phyloP scores from a whole-genome alignment of 1,140 invertebrate species.

The Augochlora pura region DNA sequence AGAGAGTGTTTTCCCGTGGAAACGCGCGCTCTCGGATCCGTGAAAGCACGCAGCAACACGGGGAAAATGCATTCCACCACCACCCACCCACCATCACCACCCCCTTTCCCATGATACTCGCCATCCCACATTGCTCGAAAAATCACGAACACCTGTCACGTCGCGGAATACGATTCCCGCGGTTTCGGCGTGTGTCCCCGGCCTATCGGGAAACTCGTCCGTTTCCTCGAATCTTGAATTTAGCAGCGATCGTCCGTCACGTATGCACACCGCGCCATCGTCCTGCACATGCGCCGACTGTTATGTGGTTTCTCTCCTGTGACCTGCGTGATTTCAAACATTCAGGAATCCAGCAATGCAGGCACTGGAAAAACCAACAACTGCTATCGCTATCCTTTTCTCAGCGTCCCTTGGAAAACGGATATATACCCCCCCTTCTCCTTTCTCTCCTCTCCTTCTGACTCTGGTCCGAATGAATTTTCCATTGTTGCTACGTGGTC shows the following conservation, averaged over 20 bases:
- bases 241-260: conserved; percentile 5
- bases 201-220: conserved; percentile 11
- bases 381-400: too few relatives aligned
- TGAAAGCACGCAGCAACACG: conserved; percentile 8
- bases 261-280: conserved; percentile 4
- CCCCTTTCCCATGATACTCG: too few relatives aligned
- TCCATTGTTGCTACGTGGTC: neutral
- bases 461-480: neutral
- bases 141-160: conserved; percentile 15
- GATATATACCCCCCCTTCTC: too few relatives aligned
- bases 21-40: neutral
- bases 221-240: conserved; percentile 4
- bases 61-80: neutral
- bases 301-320: neutral
- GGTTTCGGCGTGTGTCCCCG: neutral
- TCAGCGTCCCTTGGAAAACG: neutral
- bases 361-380: too few relatives aligned
- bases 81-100: too few relatives aligned
- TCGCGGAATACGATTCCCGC: neutral
- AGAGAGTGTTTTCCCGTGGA: neutral
- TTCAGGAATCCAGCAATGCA: neutral
- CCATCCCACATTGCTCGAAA: neutral
- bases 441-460: too few relatives aligned
- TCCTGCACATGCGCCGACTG: neutral
- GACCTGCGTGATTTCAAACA: conserved; percentile 3